Evolutionary conservation across 2,797 vertebrate genomes (phyloP), one percentile per base, ranked within the genome.

Genomic region (Uromys caudimaculatus): DNA sequence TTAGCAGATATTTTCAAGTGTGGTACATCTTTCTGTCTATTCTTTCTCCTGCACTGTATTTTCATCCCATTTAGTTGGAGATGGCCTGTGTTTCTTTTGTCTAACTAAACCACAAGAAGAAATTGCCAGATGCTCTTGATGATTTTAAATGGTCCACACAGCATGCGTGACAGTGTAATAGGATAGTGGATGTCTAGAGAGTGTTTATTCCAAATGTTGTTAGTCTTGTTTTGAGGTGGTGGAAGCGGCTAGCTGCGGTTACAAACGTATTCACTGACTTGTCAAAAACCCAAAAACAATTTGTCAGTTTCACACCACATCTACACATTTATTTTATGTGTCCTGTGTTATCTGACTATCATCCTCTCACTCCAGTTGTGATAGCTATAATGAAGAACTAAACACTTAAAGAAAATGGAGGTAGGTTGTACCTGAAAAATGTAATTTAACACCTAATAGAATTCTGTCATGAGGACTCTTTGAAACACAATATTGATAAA

Each of bases 131-230:
- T 60, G 60, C 50, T 82, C 54, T 16, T 38, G 35, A 16, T 77
- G 69, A 95, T 87, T n/a, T 29, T 93, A 86, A 93, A 87, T 79
- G 13, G 41, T 95, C 89, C 62, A 69, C 29, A 83, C 64, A 95
- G 58, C 41, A 81, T 56, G 3, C 16, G 50, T 56, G n/a, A 21
- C 27, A 24, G 6, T 38, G 17, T 85, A 92, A 89, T 95, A 54
- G 62, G 32, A 88, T 24, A 85, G 29, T 35, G 62, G 62, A 88
- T 58, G 13, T 76, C 90, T n/a, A 64, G 35, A 91, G 6, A 67
- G 50, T 67, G 54, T 90, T 44, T 93, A 47, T 77, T 85, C 81
- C 35, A 58, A 75, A 71, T 35, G 47, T 6, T 44, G 12, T 92
- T 90, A 76, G 35, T 56, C 19, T 56, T 83, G n/a, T 58, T 54